Percentiles rank a stretch among this genome's conserved stretches.
Evolutionary conservation across 2,888 invertebrate genomes (phyloP).

Genomic region (Diachrysia chrysitis): DNA sequence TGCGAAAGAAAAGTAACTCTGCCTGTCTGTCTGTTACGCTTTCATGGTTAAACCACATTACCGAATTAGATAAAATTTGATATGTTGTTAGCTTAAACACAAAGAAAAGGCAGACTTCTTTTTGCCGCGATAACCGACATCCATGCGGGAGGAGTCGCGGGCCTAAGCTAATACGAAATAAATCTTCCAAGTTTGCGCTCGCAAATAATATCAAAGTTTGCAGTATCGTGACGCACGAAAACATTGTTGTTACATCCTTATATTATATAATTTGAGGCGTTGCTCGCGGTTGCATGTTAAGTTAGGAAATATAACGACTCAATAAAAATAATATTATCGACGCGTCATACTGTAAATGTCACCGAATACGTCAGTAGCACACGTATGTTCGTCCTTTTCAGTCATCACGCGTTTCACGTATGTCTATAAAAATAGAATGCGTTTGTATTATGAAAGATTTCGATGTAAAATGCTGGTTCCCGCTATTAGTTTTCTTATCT

Average conservation of each 20-base stretch:
- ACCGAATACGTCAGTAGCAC: not conserved
- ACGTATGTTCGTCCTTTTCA: not conserved
- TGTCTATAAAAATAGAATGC: constrained; percentile 1
- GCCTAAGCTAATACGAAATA: not conserved
- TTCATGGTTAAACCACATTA: too few relatives aligned
- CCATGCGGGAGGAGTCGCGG: too few relatives aligned
- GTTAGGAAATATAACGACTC: not conserved
- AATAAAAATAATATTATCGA: not conserved
- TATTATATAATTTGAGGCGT: not conserved
- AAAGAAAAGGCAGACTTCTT: too few relatives aligned
- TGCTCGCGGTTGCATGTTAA: not conserved
- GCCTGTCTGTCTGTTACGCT: too few relatives aligned
- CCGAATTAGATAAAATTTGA: too few relatives aligned
- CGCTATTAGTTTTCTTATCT: not conserved
- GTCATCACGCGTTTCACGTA: not conserved
- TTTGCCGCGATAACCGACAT: too few relatives aligned
- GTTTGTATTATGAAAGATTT: not conserved
- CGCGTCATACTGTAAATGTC: not conserved
- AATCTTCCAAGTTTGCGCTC: not conserved
- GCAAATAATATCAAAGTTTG: not conserved
- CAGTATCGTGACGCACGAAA: not conserved
- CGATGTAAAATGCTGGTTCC: not conserved
- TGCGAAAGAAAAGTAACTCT: too few relatives aligned
- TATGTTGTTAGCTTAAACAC: too few relatives aligned
- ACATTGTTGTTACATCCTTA: constrained; percentile 1